Evolutionary conservation across 2,888 invertebrate genomes (phyloP), one percentile per base, ranked within the genome.

Genomic region (Chrysotoxum bicinctum): DNA sequence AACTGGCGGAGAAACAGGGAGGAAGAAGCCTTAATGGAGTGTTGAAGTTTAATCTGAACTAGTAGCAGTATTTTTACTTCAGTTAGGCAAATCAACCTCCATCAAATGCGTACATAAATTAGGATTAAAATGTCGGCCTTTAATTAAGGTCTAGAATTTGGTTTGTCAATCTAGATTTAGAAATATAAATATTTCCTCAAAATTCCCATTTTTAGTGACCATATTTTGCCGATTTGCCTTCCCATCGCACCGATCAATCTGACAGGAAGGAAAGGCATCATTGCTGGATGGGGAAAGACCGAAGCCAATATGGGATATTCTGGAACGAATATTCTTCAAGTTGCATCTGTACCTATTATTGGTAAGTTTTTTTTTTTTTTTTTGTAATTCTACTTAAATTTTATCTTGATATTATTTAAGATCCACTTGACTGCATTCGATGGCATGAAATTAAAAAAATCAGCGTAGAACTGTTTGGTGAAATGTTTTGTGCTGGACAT

Each of bases 201-300:
- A 30, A 19, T 10, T 60, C 12, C 3, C n/a, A n/a, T 64, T 26
- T 74, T 5, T 62, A 89, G 91, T 37, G 91, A 90, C 73, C 96
- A 96, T 89, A 96, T 97, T 86, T 92, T 95, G 32, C 97, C 97
- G 1, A 96, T 97, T 79, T 97, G 97, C 89, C 92, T 97, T 52
- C 97, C 97, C 0, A 93, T 93, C 9, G 88, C 89, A 69, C 90
- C 91, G 16, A 90, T 93, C 40, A 89, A 91, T 21, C 87, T 93
- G 60, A 91, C 92, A 54, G 94, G 94, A 0, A 92, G 93, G 78
- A 93, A 93, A 76, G 95, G 94, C 0, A 92, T 94, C 0, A 96
- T 97, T 0, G 96, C 97, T 0, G 97, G 97, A 0, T 97, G 97
- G 97, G 97, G 97, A 1, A 97, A 97, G 91, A 96, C 96, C 0